Conservation (phyloP, 1,140 invertebrate genomes). For the Saccostrea cuccullata region DNA sequence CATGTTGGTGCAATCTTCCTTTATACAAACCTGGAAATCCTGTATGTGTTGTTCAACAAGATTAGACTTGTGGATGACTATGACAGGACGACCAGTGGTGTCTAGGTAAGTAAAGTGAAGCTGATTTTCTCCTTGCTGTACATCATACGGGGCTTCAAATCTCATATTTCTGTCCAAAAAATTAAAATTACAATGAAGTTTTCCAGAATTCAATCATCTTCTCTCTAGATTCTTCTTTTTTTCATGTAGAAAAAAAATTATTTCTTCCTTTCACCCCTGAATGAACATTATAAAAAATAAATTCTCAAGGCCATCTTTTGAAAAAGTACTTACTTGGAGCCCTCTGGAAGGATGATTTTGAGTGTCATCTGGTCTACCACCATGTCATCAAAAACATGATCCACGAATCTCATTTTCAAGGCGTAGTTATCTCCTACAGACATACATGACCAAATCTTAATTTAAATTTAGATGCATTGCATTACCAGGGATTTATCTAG, state of each 20-base stretch:
- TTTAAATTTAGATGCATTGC: too few relatives aligned
- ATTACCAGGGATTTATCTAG: too few relatives aligned
- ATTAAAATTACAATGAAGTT: neutral
- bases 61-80: conserved; percentile 91
- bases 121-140: conserved; percentile 86
- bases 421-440: conserved; percentile 84
- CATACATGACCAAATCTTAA: neutral
- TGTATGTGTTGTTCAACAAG: conserved; percentile 98
- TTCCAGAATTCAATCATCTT: too few relatives aligned
- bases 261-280: too few relatives aligned
- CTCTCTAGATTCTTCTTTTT: too few relatives aligned
- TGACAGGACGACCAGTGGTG: conserved; percentile 93
- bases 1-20: too few relatives aligned
- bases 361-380: conserved; percentile 93
- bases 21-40: conserved; percentile 83
- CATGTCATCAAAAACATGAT: conserved; percentile 98
- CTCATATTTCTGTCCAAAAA: conserved; percentile 84
- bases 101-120: conserved; percentile 97
- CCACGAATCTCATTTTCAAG: conserved; percentile 94
- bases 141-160: conserved; percentile 89
- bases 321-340: conserved; percentile 81
- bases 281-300: too few relatives aligned
- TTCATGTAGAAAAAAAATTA: too few relatives aligned
- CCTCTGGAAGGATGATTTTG: conserved; percentile 96
- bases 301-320: too few relatives aligned